Evolutionary conservation across 2,113 vertebrate genomes (phyloP).

Genomic region (Naja naja): DNA sequence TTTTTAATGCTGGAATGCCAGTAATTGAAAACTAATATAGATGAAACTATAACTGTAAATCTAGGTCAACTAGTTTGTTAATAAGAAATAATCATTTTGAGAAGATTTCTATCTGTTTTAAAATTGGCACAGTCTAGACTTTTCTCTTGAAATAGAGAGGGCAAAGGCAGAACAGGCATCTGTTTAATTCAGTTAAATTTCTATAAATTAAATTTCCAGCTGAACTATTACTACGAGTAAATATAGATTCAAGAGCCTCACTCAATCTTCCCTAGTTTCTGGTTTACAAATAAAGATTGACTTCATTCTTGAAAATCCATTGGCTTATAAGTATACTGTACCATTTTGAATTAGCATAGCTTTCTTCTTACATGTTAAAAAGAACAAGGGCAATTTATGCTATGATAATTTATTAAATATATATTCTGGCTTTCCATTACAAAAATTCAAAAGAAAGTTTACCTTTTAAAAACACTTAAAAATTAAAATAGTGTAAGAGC

Average conservation of each 20-base stretch:
- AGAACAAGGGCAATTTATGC: not conserved
- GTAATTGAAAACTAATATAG: not conserved
- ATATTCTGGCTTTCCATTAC: not conserved
- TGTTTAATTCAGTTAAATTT: not conserved
- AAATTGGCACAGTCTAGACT: not conserved
- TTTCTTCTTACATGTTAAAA: slow-evolving; percentile 7
- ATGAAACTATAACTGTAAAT: not conserved
- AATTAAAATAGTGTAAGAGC: not conserved
- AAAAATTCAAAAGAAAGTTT: not conserved
- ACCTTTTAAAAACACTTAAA: not conserved
- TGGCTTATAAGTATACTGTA: not conserved
- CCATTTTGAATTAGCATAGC: not conserved
- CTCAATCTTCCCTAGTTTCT: not conserved
- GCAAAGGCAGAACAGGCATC: not conserved
- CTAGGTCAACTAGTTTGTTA: not conserved
- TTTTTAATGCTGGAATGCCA: not conserved
- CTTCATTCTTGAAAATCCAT: not conserved
- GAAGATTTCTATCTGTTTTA: not conserved
- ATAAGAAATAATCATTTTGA: not conserved
- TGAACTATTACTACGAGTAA: not conserved
- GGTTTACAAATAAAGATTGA: not conserved
- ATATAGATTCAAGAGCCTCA: not conserved
- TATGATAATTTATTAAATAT: not conserved
- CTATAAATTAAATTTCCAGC: not conserved
- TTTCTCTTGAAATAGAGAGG: not conserved